Base-by-base conservation (phyloP, 2,797 vertebrate species). In the Poecile montanus region DNA sequence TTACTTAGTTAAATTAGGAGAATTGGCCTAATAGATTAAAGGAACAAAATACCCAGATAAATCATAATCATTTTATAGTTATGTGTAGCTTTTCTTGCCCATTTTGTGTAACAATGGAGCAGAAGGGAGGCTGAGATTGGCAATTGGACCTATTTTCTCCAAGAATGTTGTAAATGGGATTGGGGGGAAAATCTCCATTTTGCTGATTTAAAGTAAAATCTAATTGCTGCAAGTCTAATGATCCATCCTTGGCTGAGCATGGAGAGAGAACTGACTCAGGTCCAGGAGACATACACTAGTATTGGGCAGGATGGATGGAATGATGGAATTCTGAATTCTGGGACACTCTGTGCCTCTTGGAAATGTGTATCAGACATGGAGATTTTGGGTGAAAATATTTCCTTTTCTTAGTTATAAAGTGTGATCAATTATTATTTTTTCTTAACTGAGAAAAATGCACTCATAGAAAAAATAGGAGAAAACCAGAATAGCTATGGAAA, bases 21-120 rank as follows among this genome's bases (percentile, higher is more conserved):
- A 89, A 91, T 93, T 86, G 85, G 70, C 78, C 47, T 83, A 94
- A 93, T 93, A 91, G 94, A 93, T 92, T 88, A 94, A 91, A 91
- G 60, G 94, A 78, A 73, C 58, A 93, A 86, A 93, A 89, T 90
- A 86, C 74, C 60, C 63, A 81, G 92, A 94, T 95, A 96, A 94
- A 96, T 95, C 92, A 92, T 94, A 89, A 96, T 96, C 44, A 82
- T 96, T 93, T 95, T 40, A 88, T 51, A 92, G 87, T 92, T 63
- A 66, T 42, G 72, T 25, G 4, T 72, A 47, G 60, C 89, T 95
- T 79, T 89, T 68, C 80, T 79, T 88, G 91, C 95, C 83, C 85
- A 84, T 95, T 91, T 81, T 60, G 45, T 83, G 1, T 88, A 72
- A 93, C 91, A 86, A 95, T 78, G 90, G 77, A 93, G 89, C 68